These are phyloP conservation scores for Leucopsar rothschildi DNA, from an alignment of 2,113 vertebrate species.

Conservation along the genomic window DNA sequence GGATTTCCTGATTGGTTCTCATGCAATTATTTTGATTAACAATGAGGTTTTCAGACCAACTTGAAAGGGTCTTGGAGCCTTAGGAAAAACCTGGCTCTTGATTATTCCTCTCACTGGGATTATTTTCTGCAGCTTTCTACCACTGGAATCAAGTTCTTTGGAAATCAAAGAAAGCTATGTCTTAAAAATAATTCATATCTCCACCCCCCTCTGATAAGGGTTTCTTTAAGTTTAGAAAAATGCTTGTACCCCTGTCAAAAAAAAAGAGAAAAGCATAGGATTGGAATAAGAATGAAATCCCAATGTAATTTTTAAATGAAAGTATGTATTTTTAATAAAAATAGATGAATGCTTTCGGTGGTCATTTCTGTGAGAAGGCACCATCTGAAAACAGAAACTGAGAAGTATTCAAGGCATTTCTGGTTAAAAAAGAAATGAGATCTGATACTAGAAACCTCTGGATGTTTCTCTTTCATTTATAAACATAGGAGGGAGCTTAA, in stretches of 20 bases:
- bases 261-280: too few species aligned
- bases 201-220: not conserved
- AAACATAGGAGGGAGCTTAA: not conserved
- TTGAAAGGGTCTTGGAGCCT: not conserved
- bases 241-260: not conserved
- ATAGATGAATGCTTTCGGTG: not conserved
- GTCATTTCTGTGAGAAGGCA: not conserved
- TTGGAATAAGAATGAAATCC: not conserved
- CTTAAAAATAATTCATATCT: not conserved
- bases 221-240: not conserved
- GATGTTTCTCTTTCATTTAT: not conserved
- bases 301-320: not conserved
- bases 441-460: not conserved
- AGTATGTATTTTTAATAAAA: not conserved
- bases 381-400: not conserved
- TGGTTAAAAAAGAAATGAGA: not conserved
- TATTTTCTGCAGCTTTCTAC: constrained; percentile 7
- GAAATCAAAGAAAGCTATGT: constrained; percentile 10
- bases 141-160: not conserved
- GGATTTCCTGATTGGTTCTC: constrained; percentile 52
- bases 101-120: not conserved
- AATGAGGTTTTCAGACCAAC: constrained; percentile 37
- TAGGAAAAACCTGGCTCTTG: not conserved
- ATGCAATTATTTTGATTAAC: constrained; percentile 64
- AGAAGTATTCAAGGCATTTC: not conserved